These are phyloP conservation scores for Pseudolaguvia tuberculata DNA, from an alignment of 2,113 vertebrate species.

Conservation along the genomic window DNA sequence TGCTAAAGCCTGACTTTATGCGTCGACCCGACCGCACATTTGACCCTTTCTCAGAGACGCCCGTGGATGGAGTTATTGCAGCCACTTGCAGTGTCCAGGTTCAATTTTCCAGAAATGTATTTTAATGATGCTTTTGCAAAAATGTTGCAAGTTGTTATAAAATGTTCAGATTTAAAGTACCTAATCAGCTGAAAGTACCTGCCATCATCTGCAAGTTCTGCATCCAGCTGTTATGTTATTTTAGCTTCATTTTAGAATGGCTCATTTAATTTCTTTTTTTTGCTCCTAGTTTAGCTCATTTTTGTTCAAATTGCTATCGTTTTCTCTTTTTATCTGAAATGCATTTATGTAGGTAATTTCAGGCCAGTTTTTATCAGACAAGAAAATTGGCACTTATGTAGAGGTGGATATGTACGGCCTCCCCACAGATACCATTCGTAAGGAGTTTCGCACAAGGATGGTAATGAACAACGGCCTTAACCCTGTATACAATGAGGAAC, in stretches of 20 bases:
- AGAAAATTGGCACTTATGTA: constrained; percentile 84
- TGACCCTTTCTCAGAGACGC: constrained; percentile 86
- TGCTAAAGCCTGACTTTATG: constrained; percentile 88
- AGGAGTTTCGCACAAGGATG: constrained; percentile 85
- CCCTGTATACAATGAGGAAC: constrained; percentile 82
- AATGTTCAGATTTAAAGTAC: too few species aligned
- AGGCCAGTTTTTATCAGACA: constrained; percentile 84
- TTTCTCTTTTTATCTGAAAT: background rate
- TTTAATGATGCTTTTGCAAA: too few species aligned
- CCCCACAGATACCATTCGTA: constrained; percentile 84
- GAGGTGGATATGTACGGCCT: constrained; percentile 88
- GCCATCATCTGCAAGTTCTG: constrained; percentile 2
- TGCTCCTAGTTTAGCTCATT: background rate
- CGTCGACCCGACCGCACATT: constrained; percentile 79
- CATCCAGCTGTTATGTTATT: constrained; percentile 2
- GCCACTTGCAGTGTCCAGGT: constrained; percentile 86
- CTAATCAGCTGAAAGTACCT: background rate
- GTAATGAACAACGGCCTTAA: constrained; percentile 90
- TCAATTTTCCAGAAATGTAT: constrained; percentile 12
- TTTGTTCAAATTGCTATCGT: background rate
- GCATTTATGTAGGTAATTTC: constrained; percentile 74
- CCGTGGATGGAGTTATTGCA: constrained; percentile 84
- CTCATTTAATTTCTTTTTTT: background rate
- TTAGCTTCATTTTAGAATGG: background rate
- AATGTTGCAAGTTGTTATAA: too few species aligned